These are phyloP conservation scores for Myocastor coypus DNA, from an alignment of 2,113 vertebrate genomes.

Conservation along the genomic window DNA sequence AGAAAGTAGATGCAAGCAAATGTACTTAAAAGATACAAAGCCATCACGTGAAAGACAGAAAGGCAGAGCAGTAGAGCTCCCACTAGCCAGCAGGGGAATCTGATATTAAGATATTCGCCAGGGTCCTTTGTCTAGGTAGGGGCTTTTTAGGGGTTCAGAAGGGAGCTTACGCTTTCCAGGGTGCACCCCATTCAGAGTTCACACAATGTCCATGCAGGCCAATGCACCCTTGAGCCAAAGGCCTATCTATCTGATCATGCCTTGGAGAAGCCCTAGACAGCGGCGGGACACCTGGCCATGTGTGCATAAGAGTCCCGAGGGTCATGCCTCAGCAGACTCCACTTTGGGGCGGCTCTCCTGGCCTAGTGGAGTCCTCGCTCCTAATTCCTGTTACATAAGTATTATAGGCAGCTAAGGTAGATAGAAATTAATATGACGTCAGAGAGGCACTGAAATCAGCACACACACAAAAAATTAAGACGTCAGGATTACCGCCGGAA, in stretches of 20 bases:
- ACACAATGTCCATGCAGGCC: neutral
- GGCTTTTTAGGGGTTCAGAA: neutral
- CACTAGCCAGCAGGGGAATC: neutral
- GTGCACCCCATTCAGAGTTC: neutral
- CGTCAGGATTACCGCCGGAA: neutral
- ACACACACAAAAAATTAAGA: neutral
- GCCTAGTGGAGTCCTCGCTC: neutral
- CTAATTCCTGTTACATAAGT: neutral
- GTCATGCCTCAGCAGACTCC: neutral
- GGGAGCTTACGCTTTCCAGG: neutral
- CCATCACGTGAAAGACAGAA: neutral
- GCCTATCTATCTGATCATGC: neutral
- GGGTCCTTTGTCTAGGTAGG: neutral
- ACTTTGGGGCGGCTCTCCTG: neutral
- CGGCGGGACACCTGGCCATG: neutral
- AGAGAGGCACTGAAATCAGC: neutral
- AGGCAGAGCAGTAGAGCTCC: neutral
- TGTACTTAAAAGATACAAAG: neutral
- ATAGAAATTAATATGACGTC: neutral
- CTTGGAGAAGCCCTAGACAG: neutral
- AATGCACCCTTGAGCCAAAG: neutral
- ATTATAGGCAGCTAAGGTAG: neutral
- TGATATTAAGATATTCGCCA: neutral
- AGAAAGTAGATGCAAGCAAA: neutral
- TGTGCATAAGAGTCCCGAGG: neutral